Evolutionary conservation across 1,140 invertebrate genomes (phyloP), one percentile per base, ranked within the genome.

Genomic region (Drosophila obscura): DNA sequence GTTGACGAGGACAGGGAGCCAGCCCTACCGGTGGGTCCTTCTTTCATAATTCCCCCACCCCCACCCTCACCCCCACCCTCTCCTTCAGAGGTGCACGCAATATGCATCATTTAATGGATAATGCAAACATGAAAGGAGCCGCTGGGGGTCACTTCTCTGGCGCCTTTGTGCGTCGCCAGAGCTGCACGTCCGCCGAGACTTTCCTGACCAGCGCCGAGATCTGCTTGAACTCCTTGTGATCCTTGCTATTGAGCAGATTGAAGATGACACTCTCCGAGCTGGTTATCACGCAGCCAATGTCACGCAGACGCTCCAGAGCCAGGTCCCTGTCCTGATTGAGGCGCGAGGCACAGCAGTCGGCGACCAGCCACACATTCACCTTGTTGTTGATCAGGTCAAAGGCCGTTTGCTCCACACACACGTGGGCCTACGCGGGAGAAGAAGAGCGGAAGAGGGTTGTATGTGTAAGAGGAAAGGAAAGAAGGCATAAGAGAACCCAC

Each of bases 321-420:
- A 96, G 79, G 44, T 94, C 90, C 73, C 95, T 92, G 65, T 96
- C 95, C 92, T 95, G 94, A 60, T 94, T 92, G 9, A 94, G 93
- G 26, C 95, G 93, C 1, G 97, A 98, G 1, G 95, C 95, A 55
- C 95, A 95, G 39, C 96, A 97, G 92, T 98, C 97, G 19, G 96
- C 97, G 8, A 98, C 93, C 26, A 97, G 92, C 92, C 98, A 97
- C 0, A 98, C 97, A 77, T 94, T 93, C 62, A 94, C 94, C 16
- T 94, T 94, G 60, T 93, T 92, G n/a, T 94, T 93, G 9, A 96
- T 82, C 1, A 98, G 92, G 92, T 97, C 96, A 44, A 97, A 94
- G 0, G 96, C 96, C 1, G 97, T 98, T 84, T 97, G 96, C 87
- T 97, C 96, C 6, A 99, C 94, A 90, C 97, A 98, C 4, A 97